Percentiles rank a stretch among this genome's conserved stretches.
Conservation (phyloP, 1,140 invertebrate genomes). For the Mamestra configurata region DNA sequence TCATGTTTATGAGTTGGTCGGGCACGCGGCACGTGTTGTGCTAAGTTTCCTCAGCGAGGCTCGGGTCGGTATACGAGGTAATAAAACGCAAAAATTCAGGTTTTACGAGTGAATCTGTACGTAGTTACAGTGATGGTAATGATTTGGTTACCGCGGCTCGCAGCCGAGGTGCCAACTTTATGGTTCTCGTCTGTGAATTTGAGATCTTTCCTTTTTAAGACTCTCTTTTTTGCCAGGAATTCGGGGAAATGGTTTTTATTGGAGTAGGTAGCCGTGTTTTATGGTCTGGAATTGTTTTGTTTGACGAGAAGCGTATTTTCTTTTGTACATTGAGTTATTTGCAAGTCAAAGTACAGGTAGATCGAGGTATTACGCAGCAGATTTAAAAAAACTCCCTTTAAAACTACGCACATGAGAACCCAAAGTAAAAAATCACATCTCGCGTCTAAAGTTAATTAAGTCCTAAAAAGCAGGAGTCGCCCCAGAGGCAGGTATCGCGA, state of each 20-base stretch:
- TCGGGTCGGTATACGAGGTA: slow-evolving; percentile 50
- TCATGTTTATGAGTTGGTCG: slow-evolving; percentile 17
- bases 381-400: background rate
- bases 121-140: slow-evolving; percentile 58
- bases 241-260: slow-evolving; percentile 33
- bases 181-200: slow-evolving; percentile 39
- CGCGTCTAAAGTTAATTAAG: slow-evolving; percentile 47
- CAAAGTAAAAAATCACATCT: slow-evolving; percentile 34
- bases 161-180: slow-evolving; percentile 57
- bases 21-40: slow-evolving; percentile 30
- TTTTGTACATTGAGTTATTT: background rate
- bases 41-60: slow-evolving; percentile 13
- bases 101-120: slow-evolving; percentile 64
- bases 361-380: background rate
- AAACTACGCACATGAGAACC: slow-evolving; percentile 12
- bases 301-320: background rate
- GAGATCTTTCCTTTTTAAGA: slow-evolving; percentile 32
- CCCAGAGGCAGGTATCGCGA: slow-evolving; percentile 41
- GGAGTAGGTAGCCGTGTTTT: slow-evolving; percentile 25
- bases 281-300: background rate
- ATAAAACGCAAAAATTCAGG: slow-evolving; percentile 60
- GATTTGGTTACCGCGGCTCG: slow-evolving; percentile 55
- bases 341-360: background rate
- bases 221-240: slow-evolving; percentile 16
- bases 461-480: slow-evolving; percentile 36